Evolutionary conservation across 2,113 vertebrate species (phyloP).

Genomic region (Seriola rivoliana): DNA sequence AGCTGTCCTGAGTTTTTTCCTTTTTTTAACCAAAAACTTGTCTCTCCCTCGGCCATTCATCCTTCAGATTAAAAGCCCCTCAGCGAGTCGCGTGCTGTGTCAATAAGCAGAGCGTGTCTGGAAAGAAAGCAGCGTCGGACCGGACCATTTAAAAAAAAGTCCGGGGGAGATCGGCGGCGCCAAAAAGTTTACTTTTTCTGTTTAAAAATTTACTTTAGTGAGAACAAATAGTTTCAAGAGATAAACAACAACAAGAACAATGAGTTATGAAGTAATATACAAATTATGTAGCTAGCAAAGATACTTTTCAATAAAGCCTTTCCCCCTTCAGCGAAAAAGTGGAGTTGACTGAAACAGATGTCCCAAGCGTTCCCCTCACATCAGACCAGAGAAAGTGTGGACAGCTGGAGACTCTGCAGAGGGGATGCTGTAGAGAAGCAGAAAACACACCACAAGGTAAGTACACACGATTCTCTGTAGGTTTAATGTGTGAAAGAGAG

Average conservation of each 20-base stretch:
- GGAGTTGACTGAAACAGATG: conserved; percentile 67
- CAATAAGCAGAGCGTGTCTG: conserved; percentile 70
- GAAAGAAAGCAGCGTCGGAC: conserved; percentile 47
- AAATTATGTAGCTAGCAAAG: rapidly evolving
- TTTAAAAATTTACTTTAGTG: rapidly evolving
- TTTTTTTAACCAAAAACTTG: conserved; percentile 29
- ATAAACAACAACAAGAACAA: rapidly evolving
- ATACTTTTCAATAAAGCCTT: rapidly evolving
- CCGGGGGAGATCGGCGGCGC: rapidly evolving
- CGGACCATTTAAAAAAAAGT: conserved; percentile 42
- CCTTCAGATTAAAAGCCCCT: conserved; percentile 45
- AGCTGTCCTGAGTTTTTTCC: conserved; percentile 74
- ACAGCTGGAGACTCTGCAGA: background rate
- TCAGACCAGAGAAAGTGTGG: conserved; percentile 65
- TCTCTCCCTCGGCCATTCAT: conserved; percentile 31
- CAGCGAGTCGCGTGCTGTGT: conserved; percentile 61
- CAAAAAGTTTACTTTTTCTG: rapidly evolving
- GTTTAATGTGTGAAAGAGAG: background rate
- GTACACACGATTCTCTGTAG: background rate
- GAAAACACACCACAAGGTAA: conserved; percentile 34
- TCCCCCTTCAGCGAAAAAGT: conserved; percentile 6
- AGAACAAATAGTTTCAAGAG: rapidly evolving
- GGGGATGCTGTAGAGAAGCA: conserved; percentile 61
- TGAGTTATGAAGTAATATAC: rapidly evolving
- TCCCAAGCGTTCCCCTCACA: conserved; percentile 46